phyloP scores from a whole-genome alignment of 1,140 invertebrate genomes.

The Drosophila ohnishii region DNA sequence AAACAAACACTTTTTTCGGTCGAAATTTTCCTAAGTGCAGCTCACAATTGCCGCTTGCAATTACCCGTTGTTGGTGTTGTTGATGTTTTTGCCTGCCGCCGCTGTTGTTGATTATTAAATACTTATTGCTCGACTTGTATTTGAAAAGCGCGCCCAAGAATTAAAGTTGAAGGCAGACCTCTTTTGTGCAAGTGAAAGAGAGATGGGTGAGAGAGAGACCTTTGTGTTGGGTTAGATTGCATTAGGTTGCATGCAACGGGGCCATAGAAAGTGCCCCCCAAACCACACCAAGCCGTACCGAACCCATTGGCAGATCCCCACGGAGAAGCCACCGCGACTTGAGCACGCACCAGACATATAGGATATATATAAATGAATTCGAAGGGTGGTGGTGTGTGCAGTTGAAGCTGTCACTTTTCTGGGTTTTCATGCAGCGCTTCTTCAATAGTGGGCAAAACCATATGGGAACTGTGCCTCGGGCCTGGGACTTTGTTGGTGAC shows the following conservation, averaged over 20 bases:
- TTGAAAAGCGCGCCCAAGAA: slow-evolving; percentile 73
- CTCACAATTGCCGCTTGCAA: slow-evolving; percentile 63
- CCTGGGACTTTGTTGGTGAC: slow-evolving; percentile 8
- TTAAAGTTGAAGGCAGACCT: slow-evolving; percentile 41
- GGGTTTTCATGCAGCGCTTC: slow-evolving; percentile 36
- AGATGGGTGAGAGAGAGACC: slow-evolving; percentile 49
- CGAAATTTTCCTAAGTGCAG: slow-evolving; percentile 6
- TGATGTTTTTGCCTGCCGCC: slow-evolving; percentile 36
- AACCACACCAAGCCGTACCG: slow-evolving; percentile 26
- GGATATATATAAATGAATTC: slow-evolving; percentile 19
- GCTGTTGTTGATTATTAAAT: slow-evolving; percentile 72
- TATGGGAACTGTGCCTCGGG: slow-evolving; percentile 46
- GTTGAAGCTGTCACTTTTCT: slow-evolving; percentile 54
- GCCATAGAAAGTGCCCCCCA: slow-evolving; percentile 71
- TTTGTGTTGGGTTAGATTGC: slow-evolving; percentile 51
- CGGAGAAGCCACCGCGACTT: slow-evolving; percentile 27
- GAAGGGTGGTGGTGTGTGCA: slow-evolving; percentile 19
- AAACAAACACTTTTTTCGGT: not conserved
- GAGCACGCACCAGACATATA: slow-evolving; percentile 57
- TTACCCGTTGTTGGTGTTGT: slow-evolving; percentile 49
- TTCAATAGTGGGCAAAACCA: slow-evolving; percentile 32
- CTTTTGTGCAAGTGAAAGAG: slow-evolving; percentile 8
- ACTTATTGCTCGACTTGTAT: slow-evolving; percentile 60
- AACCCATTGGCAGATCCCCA: slow-evolving; percentile 27
- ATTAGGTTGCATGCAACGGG: slow-evolving; percentile 74